Evolutionary conservation across 2,888 invertebrate genomes (phyloP), one percentile per base, ranked within the genome.

Genomic region (Xanthorhoe spadicearia): DNA sequence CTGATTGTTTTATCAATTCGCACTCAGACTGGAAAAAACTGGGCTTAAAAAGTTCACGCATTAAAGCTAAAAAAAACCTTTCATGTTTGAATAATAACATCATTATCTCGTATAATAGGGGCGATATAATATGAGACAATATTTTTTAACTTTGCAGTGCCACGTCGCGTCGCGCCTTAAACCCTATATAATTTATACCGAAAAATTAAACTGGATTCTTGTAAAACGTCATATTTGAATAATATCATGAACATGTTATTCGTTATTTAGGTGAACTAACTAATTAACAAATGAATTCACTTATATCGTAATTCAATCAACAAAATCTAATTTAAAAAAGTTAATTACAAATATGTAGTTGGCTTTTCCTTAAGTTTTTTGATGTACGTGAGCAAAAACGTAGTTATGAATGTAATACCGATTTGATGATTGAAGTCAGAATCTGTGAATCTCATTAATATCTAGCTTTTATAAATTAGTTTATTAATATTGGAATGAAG

Each of bases 1-100:
- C 28, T 61, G 43, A 23, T 54, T 13, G 32, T 48, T 55, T 51
- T 15, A 53, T 53, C 13, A 32, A 1, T 32, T 32, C 32, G 8
- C 28, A 28, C 3, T 7, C 32, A 32, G 7, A 32, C 6, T 32
- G 32, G 32, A 32, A 7, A 4, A 32, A 32, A 32, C 32, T 6
- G 32, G 32, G 6, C 6, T 32, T 7, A 32, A 32, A 7, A 13
- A 43, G 1, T 43, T 3, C 13, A 43, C 38, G 38, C 38, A 13
- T 32, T 7, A 32, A 32, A 7, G 7, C 32, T 32, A 7, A 32
- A 32, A 32, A 5, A 32, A 32, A 6, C 6, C 8, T 32, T 1
- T 7, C 7, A 32, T 4, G 7, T 32, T 7, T 32, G 6, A 32
- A 32, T 32, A 4, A 32, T 32, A 4, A 4, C 23, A 3, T 23